Evolutionary conservation across 2,888 invertebrate genomes (phyloP), one percentile per base, ranked within the genome.

Genomic region (Keiferia lycopersicella): DNA sequence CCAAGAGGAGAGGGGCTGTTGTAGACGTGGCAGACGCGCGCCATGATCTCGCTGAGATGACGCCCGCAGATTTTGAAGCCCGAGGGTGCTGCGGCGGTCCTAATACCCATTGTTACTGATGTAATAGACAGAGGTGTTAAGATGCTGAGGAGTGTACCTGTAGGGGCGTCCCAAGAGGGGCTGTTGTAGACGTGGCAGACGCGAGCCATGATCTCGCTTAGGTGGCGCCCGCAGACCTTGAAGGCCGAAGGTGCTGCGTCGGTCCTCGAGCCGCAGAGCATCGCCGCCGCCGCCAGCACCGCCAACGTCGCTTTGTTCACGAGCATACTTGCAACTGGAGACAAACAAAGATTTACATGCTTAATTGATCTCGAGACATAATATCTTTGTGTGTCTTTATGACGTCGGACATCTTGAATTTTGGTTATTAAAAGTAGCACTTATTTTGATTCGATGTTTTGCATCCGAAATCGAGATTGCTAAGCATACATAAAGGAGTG

Each of bases 1-100:
- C 91, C 91, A 89, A 63, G 86, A 73, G n/a, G n/a, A n/a, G n/a
- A n/a, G 30, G 91, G 90, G 70, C 90, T 87, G 76, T 89, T 89
- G 80, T 88, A 88, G 16, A 82, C 85, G 73, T 86, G 86, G 79
- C 90, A 92, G 66, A 91, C 84, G 66, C 80, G 79, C 77, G 84
- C 86, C 88, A 91, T 88, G 72, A 87, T 80, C 66, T 89, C 86
- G 67, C 90, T 83, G 68, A 91, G 87, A 64, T 83, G 81, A 20
- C 91, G 79, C 30, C 91, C 91, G 73, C 91, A 91, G 60, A 91
- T 77, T 67, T 86, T 87, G 66, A 86, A 78, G n/a, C 82, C 71
- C 2, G 83, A 68, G 45, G 84, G 72, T 16, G 81, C 81, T 18
- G 86, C 88, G 48, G n/a, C n/a, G 26, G 6, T 4, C 26, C 26